These are phyloP conservation scores for Chlorospingus semifuscus DNA, from an alignment of 2,797 vertebrate genomes.

Conservation along the genomic window DNA sequence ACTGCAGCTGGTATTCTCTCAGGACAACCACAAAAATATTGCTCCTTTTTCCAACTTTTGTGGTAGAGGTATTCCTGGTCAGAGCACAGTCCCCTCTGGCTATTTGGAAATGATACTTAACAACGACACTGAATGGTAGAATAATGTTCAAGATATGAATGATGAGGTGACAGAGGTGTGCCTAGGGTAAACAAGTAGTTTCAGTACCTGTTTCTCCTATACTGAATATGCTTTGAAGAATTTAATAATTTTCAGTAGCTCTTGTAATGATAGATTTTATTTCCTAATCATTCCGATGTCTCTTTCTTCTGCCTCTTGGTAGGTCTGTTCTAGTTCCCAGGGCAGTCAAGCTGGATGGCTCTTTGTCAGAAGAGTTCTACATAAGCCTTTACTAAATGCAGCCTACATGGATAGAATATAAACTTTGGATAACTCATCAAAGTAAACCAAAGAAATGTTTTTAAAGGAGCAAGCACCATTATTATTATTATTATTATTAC, in stretches of 20 bases:
- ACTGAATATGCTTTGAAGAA: neutral
- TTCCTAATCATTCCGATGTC: neutral
- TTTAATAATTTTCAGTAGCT: neutral
- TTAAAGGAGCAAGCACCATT: neutral
- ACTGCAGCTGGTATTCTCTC: neutral
- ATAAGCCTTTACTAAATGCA: neutral
- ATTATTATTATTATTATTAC: neutral
- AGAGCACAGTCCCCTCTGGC: neutral
- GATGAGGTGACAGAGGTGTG: neutral
- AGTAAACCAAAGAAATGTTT: neutral
- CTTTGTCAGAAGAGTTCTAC: neutral
- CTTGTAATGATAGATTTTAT: neutral
- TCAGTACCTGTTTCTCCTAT: neutral
- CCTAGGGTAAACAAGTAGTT: neutral
- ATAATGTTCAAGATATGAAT: neutral
- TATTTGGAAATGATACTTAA: neutral
- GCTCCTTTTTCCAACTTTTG: neutral
- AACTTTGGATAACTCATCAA: neutral
- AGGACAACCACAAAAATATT: neutral
- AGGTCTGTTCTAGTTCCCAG: neutral
- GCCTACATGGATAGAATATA: neutral
- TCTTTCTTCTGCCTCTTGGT: neutral
- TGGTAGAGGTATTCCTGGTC: neutral
- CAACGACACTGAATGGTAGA: neutral
- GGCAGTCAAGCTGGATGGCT: neutral